phyloP scores from a whole-genome alignment of 2,113 vertebrate species.

The Chloropsis cyanopogon region DNA sequence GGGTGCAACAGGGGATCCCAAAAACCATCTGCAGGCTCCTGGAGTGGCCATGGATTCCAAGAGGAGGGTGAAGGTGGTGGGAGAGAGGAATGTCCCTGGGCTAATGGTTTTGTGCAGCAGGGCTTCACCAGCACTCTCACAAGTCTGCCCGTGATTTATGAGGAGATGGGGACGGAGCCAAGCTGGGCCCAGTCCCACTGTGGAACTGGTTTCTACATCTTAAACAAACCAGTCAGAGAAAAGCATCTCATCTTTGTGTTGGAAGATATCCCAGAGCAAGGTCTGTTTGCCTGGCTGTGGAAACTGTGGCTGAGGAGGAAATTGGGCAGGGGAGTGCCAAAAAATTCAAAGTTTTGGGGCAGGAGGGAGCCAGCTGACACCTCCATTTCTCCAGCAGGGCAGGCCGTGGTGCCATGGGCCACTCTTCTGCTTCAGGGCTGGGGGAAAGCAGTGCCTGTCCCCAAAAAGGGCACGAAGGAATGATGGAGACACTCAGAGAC shows the following conservation, averaged over 20 bases:
- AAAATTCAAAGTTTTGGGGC: background rate
- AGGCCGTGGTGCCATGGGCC: background rate
- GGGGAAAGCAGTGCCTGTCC: background rate
- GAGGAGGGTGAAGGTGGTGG: background rate
- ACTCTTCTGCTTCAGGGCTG: background rate
- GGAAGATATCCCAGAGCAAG: background rate
- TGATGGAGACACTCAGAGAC: background rate
- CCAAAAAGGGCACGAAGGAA: background rate
- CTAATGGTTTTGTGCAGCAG: background rate
- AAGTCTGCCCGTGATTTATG: background rate
- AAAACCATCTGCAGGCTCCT: background rate
- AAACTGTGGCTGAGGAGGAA: background rate
- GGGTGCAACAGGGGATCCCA: background rate
- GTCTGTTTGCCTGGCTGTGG: constrained; percentile 35
- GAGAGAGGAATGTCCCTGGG: background rate
- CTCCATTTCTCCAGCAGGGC: background rate
- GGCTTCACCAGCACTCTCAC: background rate
- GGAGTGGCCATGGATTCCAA: background rate
- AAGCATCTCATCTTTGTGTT: constrained; percentile 29
- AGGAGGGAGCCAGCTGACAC: background rate
- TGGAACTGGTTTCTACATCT: constrained; percentile 11
- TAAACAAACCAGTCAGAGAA: constrained; percentile 16
- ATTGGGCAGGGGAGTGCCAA: background rate
- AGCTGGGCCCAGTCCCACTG: background rate
- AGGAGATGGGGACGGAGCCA: background rate